Evolutionary conservation across 2,113 vertebrate genomes (phyloP), one percentile per base, ranked within the genome.

Genomic region (Tretioscincus oriximinensis): DNA sequence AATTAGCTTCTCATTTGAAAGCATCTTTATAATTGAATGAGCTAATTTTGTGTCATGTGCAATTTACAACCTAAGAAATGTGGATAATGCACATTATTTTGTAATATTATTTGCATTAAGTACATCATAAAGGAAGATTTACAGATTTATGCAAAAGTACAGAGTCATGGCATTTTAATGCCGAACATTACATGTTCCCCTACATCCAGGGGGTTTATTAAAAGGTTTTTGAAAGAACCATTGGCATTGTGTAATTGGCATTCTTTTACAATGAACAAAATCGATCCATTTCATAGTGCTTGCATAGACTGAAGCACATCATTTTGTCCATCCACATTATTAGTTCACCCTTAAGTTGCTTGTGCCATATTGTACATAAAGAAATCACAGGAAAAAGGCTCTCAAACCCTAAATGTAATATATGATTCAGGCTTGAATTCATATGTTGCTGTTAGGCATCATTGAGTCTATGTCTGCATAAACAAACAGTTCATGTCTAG

Each of bases 1-100:
- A 91, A 92, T 84, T 91, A 85, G 87, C 92, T 91, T 90, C 78
- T 92, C 86, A 88, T 87, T 88, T 87, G 84, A 76, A 90, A 82
- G 70, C 76, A 81, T 64, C 63, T 83, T 72, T 85, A 83, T 82
- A 91, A 86, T 84, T 89, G 85, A 92, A 90, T 88, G 86, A 28
- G 71, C 8, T 89, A 47, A 83, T 90, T 75, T 63, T 82, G 89
- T 88, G 87, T 92, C 77, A 72, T 65, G 85, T 92, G 86, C 77
- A 90, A 83, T 84, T 91, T 89, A 89, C 73, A 70, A 54, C 54
- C 76, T 82, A 81, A 76, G 86, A 92, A 92, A 71, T 64, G 86
- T 86, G 81, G 69, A 84, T 81, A 85, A 77, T 87, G 73, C 82
- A 81, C 81, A 88, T 86, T 85, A 90, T 83, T 85, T 82, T 60